Conservation (phyloP, 1,140 invertebrate species). For the Heliconius hewitsoni region DNA sequence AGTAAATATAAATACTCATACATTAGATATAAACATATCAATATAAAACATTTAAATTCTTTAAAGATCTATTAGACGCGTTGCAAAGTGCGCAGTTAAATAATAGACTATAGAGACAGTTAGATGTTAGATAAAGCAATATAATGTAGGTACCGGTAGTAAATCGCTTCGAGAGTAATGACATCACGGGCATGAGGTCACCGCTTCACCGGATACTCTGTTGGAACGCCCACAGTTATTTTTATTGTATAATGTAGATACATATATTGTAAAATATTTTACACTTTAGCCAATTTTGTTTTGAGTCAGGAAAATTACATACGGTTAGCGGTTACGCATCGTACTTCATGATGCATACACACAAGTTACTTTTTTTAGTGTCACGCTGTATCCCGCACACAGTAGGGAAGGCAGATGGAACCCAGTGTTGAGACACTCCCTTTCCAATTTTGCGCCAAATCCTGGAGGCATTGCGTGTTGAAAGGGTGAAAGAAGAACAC, state of each 20-base stretch:
- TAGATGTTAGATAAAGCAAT: neutral
- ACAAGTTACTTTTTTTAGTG: too few species aligned
- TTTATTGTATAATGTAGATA: neutral
- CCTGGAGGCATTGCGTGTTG: too few species aligned
- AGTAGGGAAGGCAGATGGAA: too few species aligned
- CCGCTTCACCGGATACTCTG: slow-evolving; percentile 22
- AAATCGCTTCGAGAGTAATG: slow-evolving; percentile 28
- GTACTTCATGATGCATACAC: too few species aligned
- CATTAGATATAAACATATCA: neutral
- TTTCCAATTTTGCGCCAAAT: too few species aligned
- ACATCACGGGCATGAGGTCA: slow-evolving; percentile 29
- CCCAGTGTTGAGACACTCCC: too few species aligned
- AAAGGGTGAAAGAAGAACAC: too few species aligned
- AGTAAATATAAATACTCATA: neutral
- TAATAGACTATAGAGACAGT: slow-evolving; percentile 5
- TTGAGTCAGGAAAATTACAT: neutral
- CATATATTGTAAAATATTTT: slow-evolving; percentile 3
- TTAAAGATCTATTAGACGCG: neutral
- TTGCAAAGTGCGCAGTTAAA: slow-evolving; percentile 17
- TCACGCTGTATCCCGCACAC: too few species aligned
- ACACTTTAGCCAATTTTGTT: neutral
- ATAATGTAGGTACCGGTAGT: neutral
- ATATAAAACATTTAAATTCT: neutral
- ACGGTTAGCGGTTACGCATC: neutral
- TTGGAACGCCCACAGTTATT: slow-evolving; percentile 20